Evolutionary conservation across 2,888 invertebrate species (phyloP).

Genomic region (Xylophagus ater): DNA sequence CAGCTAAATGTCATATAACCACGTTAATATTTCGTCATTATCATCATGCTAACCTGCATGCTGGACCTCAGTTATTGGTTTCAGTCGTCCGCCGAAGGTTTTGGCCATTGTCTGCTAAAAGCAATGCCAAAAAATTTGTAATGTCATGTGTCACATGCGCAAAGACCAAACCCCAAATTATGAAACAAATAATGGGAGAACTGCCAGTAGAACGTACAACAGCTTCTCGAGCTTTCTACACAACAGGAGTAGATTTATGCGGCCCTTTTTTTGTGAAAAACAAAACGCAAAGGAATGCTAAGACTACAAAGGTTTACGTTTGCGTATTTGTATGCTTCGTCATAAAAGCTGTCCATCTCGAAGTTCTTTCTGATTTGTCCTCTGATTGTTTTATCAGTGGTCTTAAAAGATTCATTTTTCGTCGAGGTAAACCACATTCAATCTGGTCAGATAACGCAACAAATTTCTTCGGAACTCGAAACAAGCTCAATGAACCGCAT

Average conservation of each 20-base stretch:
- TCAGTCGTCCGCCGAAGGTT: background rate
- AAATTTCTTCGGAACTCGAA: slow-evolving; percentile 21
- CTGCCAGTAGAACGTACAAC: background rate
- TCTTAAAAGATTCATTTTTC: slow-evolving; percentile 18
- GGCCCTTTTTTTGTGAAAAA: slow-evolving; percentile 14
- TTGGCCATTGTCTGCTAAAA: background rate
- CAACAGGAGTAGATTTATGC: background rate
- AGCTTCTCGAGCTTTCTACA: background rate
- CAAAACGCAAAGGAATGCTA: no score
- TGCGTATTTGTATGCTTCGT: slow-evolving; percentile 19
- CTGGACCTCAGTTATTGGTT: background rate
- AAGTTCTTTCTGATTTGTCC: background rate
- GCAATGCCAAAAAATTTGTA: background rate
- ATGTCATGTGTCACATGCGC: background rate
- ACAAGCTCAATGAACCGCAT: slow-evolving; percentile 12
- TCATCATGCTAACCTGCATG: background rate
- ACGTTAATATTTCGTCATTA: background rate
- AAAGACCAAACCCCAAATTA: background rate
- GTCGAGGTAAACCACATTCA: slow-evolving; percentile 17
- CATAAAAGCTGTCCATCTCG: background rate
- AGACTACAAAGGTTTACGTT: slow-evolving; percentile 18
- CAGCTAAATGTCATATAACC: background rate
- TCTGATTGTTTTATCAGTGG: slow-evolving; percentile 20
- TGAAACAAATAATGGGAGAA: background rate
- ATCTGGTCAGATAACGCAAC: slow-evolving; percentile 19